Percentiles rank a stretch among this genome's conserved stretches.
phyloP scores from a whole-genome alignment of 30 jellyfish, hydroid and myxozoan genomes.

The Sanderia malayensis region DNA sequence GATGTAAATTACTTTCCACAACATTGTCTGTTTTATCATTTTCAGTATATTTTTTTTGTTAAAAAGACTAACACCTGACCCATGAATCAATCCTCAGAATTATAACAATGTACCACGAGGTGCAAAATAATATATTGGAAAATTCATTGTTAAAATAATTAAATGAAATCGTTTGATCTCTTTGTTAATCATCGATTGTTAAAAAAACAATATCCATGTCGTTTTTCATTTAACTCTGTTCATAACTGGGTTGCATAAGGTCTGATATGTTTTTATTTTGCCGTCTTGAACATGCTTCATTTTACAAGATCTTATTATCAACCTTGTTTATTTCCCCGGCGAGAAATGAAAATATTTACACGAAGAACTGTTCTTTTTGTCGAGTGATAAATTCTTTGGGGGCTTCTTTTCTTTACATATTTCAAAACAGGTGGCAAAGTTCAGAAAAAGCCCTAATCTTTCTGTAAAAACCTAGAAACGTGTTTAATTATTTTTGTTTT shows the following conservation, averaged over 20 bases:
- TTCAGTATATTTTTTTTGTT: not conserved
- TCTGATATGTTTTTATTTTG: not conserved
- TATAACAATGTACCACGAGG: conserved; percentile 1
- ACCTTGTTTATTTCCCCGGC: not conserved
- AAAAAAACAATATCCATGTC: too few relatives aligned
- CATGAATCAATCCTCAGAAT: not conserved
- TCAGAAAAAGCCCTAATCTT: too few relatives aligned
- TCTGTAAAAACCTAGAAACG: too few relatives aligned
- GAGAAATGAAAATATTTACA: not conserved
- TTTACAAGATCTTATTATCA: not conserved
- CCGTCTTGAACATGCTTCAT: not conserved
- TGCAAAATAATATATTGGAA: not conserved
- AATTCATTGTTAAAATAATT: not conserved
- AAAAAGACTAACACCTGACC: conserved; percentile 7
- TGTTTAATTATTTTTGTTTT: too few relatives aligned
- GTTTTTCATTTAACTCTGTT: not conserved
- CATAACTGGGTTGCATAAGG: too few relatives aligned
- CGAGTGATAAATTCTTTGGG: not conserved
- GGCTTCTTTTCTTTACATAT: too few relatives aligned
- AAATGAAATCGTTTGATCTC: not conserved
- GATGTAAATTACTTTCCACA: too few relatives aligned
- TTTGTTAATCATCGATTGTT: not conserved
- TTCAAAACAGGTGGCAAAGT: too few relatives aligned
- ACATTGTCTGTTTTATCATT: not conserved
- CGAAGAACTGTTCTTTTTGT: not conserved